Evolutionary conservation across 2,888 invertebrate species (phyloP).

Genomic region (Tinea semifulvella): DNA sequence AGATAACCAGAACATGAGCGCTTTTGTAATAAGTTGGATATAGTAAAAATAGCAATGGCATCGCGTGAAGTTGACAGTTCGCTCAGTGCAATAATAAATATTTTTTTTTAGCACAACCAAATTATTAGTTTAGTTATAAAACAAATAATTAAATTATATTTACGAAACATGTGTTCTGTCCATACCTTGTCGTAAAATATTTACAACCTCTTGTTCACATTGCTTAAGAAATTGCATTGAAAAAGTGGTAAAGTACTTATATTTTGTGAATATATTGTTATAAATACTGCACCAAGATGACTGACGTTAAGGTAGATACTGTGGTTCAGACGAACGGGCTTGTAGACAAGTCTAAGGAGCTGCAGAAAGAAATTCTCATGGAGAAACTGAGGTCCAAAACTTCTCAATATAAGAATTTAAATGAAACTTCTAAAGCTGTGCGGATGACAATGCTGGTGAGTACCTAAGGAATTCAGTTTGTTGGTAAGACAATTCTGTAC

Average conservation of each 20-base stretch:
- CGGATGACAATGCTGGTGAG: constrained; percentile 84
- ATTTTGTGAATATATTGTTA: not conserved
- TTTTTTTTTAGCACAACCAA: not conserved
- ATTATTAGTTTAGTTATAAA: not conserved
- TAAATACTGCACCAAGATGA: constrained; percentile 30
- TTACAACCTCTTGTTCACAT: not conserved
- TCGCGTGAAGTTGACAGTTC: constrained; percentile 13
- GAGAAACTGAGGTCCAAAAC: constrained; percentile 89
- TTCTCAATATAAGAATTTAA: constrained; percentile 81
- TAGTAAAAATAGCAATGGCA: constrained; percentile 8
- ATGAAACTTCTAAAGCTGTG: constrained; percentile 88
- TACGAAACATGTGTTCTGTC: constrained; percentile 1
- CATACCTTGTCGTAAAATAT: not conserved
- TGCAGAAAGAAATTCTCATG: constrained; percentile 88
- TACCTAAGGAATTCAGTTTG: too few species aligned
- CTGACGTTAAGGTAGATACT: constrained; percentile 38
- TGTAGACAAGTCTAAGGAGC: constrained; percentile 55
- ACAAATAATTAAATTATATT: not conserved
- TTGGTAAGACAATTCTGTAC: too few species aligned
- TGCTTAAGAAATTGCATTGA: not conserved
- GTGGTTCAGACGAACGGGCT: constrained; percentile 43
- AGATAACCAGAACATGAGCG: not conserved
- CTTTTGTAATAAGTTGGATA: not conserved
- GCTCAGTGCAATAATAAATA: constrained; percentile 11
- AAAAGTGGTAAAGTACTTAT: not conserved